Evolutionary conservation across 2,888 invertebrate genomes (phyloP).

Genomic region (Morinoia aosen): DNA sequence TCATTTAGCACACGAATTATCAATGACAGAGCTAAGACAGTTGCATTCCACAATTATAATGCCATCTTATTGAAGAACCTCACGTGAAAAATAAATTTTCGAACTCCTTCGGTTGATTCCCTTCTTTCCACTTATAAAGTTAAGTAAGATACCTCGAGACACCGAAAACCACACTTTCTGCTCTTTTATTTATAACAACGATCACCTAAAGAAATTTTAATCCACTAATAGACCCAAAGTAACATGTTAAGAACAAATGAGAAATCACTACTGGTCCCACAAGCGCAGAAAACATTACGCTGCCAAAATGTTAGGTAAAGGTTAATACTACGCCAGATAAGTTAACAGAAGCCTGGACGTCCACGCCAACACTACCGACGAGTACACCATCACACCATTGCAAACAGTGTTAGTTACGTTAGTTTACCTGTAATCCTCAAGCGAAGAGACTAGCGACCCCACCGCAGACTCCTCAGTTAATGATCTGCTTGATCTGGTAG

Average conservation of each 20-base stretch:
- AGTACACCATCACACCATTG: neutral
- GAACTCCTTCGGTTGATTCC: too few relatives aligned
- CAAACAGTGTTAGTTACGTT: neutral
- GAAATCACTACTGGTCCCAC: neutral
- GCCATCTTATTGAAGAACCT: too few relatives aligned
- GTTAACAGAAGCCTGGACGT: neutral
- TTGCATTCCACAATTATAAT: too few relatives aligned
- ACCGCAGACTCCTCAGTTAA: neutral
- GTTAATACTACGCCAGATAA: neutral
- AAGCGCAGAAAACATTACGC: neutral
- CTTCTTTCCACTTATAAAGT: too few relatives aligned
- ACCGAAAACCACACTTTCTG: too few relatives aligned
- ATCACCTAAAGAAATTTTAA: too few relatives aligned
- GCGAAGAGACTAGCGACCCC: neutral
- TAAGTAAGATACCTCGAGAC: too few relatives aligned
- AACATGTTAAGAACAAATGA: neutral
- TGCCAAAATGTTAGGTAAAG: neutral
- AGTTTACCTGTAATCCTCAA: constrained; percentile 1
- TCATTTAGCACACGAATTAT: too few relatives aligned
- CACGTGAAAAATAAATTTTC: too few relatives aligned
- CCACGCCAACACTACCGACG: neutral
- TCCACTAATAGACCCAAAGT: too few relatives aligned
- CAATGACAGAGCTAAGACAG: too few relatives aligned
- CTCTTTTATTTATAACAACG: too few relatives aligned
- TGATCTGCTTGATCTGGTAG: neutral